phyloP scores from a whole-genome alignment of 2,113 vertebrate genomes.

The Oenanthe oenanthe region DNA sequence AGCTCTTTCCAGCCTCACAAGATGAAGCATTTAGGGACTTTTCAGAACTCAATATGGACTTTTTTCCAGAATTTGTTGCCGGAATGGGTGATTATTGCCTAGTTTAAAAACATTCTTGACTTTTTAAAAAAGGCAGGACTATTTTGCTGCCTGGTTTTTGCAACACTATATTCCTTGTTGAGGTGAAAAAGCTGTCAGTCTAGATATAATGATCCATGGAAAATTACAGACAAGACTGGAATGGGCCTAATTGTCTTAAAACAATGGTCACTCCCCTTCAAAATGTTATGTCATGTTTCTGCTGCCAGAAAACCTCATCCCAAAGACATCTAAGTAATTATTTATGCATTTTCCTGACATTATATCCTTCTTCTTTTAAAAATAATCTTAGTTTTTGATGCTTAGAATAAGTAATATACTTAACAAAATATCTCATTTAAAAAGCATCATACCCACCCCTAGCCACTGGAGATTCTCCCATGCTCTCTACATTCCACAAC shows the following conservation, averaged over 20 bases:
- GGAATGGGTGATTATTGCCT: background rate
- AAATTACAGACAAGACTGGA: background rate
- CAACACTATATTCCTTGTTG: background rate
- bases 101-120: background rate
- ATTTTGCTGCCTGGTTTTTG: background rate
- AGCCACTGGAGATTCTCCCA: background rate
- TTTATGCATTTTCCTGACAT: background rate
- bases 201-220: background rate
- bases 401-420: background rate
- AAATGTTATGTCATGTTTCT: background rate
- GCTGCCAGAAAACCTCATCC: background rate
- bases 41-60: background rate
- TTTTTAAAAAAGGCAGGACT: background rate
- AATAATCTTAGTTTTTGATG: background rate
- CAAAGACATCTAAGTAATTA: background rate
- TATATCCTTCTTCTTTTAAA: background rate
- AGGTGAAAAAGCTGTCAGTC: background rate
- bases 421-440: background rate
- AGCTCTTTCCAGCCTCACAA: constrained; percentile 6
- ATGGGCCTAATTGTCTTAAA: background rate
- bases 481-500: background rate
- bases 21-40: constrained; percentile 18
- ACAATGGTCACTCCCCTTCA: background rate
- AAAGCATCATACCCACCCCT: background rate
- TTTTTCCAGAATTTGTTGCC: background rate